Conservation (phyloP, 2,888 invertebrate genomes). For the Meteorus colon region DNA sequence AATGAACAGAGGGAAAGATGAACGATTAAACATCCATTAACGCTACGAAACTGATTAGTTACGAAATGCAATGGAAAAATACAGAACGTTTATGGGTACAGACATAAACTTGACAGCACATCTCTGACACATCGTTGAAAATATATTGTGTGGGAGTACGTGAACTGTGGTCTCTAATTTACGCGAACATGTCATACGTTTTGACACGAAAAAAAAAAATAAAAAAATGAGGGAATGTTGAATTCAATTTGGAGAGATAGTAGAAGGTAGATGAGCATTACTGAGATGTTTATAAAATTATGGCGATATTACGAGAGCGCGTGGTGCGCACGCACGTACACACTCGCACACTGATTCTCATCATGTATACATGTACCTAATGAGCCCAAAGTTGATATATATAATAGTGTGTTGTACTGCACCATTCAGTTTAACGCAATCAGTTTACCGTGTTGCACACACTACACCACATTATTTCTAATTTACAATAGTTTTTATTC, state of each 20-base stretch:
- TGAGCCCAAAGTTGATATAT: neutral
- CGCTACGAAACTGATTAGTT: neutral
- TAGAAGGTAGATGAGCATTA: neutral
- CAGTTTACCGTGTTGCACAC: neutral
- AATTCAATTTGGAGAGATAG: neutral
- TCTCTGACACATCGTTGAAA: neutral
- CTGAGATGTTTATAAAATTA: neutral
- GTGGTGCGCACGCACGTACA: neutral
- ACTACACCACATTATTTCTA: neutral
- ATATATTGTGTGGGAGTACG: neutral
- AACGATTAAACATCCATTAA: neutral
- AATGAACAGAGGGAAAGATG: neutral
- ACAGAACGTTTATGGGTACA: neutral
- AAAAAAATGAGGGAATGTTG: neutral
- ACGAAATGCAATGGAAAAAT: neutral
- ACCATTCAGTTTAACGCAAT: neutral
- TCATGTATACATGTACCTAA: neutral
- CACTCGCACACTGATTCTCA: neutral
- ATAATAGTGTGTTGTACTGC: neutral
- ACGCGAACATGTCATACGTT: neutral
- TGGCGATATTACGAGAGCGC: conserved; percentile 1
- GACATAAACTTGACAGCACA: neutral
- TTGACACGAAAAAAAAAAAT: neutral
- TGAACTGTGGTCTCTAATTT: neutral
- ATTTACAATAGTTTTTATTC: neutral